A percentile compares a stretch with the other conserved stretches of the same genome.
These are phyloP conservation scores for Metopia argyrocephala DNA, from an alignment of 2,888 invertebrate species.

Conservation along the genomic window DNA sequence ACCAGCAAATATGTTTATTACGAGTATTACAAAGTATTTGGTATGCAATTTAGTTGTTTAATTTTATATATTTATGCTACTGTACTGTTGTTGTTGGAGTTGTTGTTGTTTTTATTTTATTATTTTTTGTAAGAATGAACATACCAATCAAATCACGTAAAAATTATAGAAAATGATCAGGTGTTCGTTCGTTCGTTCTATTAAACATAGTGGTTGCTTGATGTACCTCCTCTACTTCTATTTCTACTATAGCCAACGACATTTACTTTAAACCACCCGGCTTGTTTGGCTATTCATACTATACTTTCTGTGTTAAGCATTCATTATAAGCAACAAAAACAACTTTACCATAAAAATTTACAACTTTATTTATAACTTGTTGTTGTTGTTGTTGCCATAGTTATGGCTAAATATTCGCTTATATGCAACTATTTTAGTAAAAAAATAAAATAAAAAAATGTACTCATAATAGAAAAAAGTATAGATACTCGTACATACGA, in stretches of 20 bases:
- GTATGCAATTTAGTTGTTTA: constrained; percentile 46
- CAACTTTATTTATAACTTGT: background rate
- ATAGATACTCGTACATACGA: background rate
- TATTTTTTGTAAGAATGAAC: background rate
- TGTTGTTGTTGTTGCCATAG: background rate
- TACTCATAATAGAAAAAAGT: background rate
- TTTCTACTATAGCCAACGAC: background rate
- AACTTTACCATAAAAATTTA: background rate
- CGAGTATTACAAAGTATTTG: too few relatives aligned
- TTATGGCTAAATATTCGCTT: constrained; percentile 10
- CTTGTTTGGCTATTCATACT: constrained; percentile 13
- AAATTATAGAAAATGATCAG: constrained; percentile 54
- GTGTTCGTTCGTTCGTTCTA: constrained; percentile 40
- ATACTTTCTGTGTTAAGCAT: background rate
- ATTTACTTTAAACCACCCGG: constrained; percentile 4
- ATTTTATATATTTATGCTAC: constrained; percentile 15
- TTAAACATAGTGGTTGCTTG: background rate
- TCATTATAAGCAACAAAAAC: constrained; percentile 30
- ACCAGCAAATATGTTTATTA: too few relatives aligned
- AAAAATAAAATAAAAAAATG: constrained; percentile 1
- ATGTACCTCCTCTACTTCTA: background rate
- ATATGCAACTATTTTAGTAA: constrained; percentile 26
- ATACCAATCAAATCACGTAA: constrained; percentile 53
- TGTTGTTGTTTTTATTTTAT: too few relatives aligned
- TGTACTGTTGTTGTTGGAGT: background rate